Evolutionary conservation across 2,113 vertebrate species (phyloP), one percentile per base, ranked within the genome.

Genomic region (Percopsis transmontana): DNA sequence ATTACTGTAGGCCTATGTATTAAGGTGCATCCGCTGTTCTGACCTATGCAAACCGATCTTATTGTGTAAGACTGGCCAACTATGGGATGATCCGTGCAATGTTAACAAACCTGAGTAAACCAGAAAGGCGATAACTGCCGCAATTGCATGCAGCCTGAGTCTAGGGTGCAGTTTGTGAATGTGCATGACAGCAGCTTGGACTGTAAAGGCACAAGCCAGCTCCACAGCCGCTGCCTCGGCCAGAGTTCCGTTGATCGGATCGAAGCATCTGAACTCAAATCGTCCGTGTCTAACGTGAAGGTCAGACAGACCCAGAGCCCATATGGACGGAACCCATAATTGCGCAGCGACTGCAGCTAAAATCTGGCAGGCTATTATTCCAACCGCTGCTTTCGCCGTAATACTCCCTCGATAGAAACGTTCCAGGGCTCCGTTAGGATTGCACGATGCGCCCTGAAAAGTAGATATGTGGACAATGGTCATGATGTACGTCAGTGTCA

Each of bases 21-120:
- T 44, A 44, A 13, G 42, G 6, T 33, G 27, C 4, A 33, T 6
- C 27, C 5, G 27, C 3, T 33, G 1, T n/a, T 6, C 27, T 33
- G 27, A 33, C 27, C 5, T 4, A 33, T 33, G 5, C 8, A 1
- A 33, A 33, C 27, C 8, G 27, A 33, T 33, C 27, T 33, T 33
- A 33, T 45, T 45, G 12, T 45, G 3, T 45, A 41, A n/a, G 19
- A 21, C 8, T 41, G 8, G 14, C 19, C 38, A 20, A 56, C 21
- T 21, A 24, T 4, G 27, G 27, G 10, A 5, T 58, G 5, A 41
- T 11, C n/a, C 2, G n/a, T 41, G 18, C 16, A 58, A 2, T 6
- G 27, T n/a, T 10, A 5, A 88, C 92, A 63, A 71, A 96, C 95
- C 94, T 94, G 91, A 55, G 51, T 91, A 94, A 2, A 93, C 93